Base-by-base conservation (phyloP, 1,140 invertebrate species). In the Drosophila bipectinata region DNA sequence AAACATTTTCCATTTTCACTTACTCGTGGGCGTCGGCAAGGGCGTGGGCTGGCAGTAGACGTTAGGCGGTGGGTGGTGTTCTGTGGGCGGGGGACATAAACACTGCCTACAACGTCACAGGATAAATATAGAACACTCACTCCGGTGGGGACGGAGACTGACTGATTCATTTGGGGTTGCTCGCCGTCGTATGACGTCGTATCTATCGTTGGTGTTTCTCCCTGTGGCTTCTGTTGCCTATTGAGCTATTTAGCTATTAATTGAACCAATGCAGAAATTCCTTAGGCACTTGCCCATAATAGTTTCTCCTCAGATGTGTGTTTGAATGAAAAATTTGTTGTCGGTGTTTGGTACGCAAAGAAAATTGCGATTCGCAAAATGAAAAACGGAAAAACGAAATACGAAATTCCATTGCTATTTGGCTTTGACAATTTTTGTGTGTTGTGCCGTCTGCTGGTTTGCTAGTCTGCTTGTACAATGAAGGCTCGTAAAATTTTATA, bases 401-500 rank as follows among this genome's bases (percentile, higher is more conserved):
- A 37, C 30, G 15, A 66, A 44, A 79, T 83, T 66, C 73, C 63
- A 74, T 76, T 76, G 58, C 55, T n/a, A 79, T 87, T 44, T 44
- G 41, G 41, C 41, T 15, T 14, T 78, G 62, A 77, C 74, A 82
- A 68, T 85, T 85, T 77, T 84, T 85, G 56, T 58, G 39, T 77
- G 39, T 54, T 48, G 53, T 24, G 47, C 41, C 60, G 44, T 41
- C 56, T 54, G 51, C 18, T 39, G 15, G 8, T 26, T 28, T 5
- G 54, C 7, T 18, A 21, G 67, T 63, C 51, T 12, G 10, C 34
- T 37, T 37, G 34, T 78, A 85, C 82, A 85, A 88, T 82, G 74
- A 72, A 67, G 51, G 67, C 79, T 88, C 83, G 83, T 88, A 79
- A 88, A 88, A 84, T 88, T 88, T 88, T 88, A 88, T 88, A 41